Evolutionary conservation across 2,797 vertebrate genomes (phyloP).

Genomic region (Syngnathus rostellatus): DNA sequence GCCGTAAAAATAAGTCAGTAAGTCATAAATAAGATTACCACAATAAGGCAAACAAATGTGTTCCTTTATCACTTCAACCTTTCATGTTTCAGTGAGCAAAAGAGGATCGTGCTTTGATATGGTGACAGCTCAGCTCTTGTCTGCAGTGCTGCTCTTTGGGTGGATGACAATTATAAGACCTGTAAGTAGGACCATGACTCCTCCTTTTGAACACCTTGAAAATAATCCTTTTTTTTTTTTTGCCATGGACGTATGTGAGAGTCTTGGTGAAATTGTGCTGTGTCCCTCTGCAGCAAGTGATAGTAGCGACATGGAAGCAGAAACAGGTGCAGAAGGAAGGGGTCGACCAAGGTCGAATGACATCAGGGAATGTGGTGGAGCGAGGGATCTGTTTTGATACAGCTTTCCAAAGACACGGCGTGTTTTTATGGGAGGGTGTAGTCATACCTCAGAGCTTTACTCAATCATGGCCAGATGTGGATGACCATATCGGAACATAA

Average conservation of each 20-base stretch:
- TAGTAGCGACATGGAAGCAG: conserved; percentile 13
- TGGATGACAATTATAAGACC: not conserved
- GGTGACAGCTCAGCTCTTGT: conserved; percentile 35
- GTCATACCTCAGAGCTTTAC: conserved; percentile 30
- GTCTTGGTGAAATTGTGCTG: not conserved
- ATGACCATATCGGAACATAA: conserved; percentile 24
- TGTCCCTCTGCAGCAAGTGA: conserved; percentile 9
- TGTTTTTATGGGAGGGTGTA: conserved; percentile 40
- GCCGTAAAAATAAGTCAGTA: no score
- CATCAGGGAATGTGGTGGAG: conserved; percentile 29
- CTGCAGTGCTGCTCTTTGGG: conserved; percentile 36
- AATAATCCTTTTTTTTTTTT: not conserved
- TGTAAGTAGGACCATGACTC: conserved; percentile 31
- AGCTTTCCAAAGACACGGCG: conserved; percentile 26
- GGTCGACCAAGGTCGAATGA: conserved; percentile 20
- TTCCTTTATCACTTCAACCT: no score
- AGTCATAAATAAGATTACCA: no score
- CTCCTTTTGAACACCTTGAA: conserved; percentile 9
- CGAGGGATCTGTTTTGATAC: conserved; percentile 23
- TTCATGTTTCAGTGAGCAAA: conserved; percentile 24
- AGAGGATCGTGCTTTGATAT: conserved; percentile 28
- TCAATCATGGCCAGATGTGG: conserved; percentile 42
- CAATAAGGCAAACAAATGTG: no score
- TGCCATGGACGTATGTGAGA: conserved; percentile 10
- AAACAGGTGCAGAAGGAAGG: not conserved